Evolutionary conservation across 1,140 invertebrate species (phyloP), one percentile per base, ranked within the genome.

Genomic region (Pseudachorutes palmiensis): DNA sequence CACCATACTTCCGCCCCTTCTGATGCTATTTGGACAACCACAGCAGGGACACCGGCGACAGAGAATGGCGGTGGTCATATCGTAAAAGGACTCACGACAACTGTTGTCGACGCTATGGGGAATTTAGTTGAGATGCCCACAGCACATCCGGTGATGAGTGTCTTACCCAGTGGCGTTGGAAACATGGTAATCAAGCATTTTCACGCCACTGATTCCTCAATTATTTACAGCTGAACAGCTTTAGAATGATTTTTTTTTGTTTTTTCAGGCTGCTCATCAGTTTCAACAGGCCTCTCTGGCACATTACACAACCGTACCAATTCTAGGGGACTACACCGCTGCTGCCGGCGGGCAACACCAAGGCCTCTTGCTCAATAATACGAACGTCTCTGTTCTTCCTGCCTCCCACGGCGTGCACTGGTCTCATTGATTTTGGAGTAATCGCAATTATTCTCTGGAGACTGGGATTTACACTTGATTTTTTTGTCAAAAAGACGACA

Each of bases 1-100:
- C 68, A 70, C 32, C 72, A 73, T 41, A 67, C 69, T 36, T 48
- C 67, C 12, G 69, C 72, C 24, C 72, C 72, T n/a, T 73, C 72
- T 14, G 72, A 73, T 62, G 41, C 48, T 16, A 73, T 73, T 49
- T 73, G 71, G 71, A 62, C 71, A 22, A 67, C 69, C 12, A 9
- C 36, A 41, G 36, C 36, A 41, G 19, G n/a, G n/a, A n/a, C n/a
- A n/a, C n/a, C n/a, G n/a, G n/a, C 36, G 5, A 19, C 5, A 19
- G 36, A 70, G 14, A 67, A 72, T 48, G 64, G 59, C 16, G 66
- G 66, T 32, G 63, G 62, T 19, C 55, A 65, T 24, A n/a, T 71
- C 24, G 58, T 65, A 1, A 71, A 71, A 57, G 70, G 69, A 26
- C n/a, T 69, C 26, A 41, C 36, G 36, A 28, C 62, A 22, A 63